Conservation (phyloP, 92 coral and sea anemone genomes). For the Palythoa grandiflora region DNA sequence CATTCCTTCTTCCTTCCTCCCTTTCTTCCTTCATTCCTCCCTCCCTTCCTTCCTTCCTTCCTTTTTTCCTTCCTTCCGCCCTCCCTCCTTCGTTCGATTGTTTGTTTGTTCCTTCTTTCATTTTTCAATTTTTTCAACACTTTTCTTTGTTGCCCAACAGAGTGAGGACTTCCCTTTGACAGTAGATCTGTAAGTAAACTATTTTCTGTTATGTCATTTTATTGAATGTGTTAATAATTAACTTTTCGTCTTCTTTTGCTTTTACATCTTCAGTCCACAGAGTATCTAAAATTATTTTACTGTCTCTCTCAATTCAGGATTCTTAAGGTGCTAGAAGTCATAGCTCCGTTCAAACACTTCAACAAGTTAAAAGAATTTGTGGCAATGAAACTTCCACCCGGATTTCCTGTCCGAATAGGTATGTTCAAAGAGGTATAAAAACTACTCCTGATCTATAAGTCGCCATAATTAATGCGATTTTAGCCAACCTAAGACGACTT, state of each 20-base stretch:
- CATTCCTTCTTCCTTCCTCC: no score
- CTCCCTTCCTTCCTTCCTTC: no score
- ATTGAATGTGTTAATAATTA: background rate
- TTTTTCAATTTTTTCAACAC: no score
- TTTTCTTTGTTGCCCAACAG: constrained; percentile 44
- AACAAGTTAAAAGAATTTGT: constrained; percentile 95
- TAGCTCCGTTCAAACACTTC: constrained; percentile 97
- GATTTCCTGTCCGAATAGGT: constrained; percentile 97
- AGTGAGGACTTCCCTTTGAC: constrained; percentile 94
- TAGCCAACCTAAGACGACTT: no score
- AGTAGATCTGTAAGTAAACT: constrained; percentile 85
- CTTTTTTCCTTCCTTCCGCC: no score
- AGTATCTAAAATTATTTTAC: background rate
- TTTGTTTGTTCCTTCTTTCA: no score
- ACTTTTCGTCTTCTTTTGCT: no score
- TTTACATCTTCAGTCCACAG: background rate
- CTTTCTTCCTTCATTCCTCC: no score
- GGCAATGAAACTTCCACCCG: constrained; percentile 98
- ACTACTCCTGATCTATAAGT: no score
- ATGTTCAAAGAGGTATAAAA: constrained; percentile 30
- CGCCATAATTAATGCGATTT: no score
- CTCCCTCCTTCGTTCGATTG: no score
- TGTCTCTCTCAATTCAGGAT: constrained; percentile 58
- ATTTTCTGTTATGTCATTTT: background rate
- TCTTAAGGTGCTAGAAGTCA: constrained; percentile 90